phyloP scores from a whole-genome alignment of 1,140 invertebrate genomes.

The Caenorhabditis briggsae region DNA sequence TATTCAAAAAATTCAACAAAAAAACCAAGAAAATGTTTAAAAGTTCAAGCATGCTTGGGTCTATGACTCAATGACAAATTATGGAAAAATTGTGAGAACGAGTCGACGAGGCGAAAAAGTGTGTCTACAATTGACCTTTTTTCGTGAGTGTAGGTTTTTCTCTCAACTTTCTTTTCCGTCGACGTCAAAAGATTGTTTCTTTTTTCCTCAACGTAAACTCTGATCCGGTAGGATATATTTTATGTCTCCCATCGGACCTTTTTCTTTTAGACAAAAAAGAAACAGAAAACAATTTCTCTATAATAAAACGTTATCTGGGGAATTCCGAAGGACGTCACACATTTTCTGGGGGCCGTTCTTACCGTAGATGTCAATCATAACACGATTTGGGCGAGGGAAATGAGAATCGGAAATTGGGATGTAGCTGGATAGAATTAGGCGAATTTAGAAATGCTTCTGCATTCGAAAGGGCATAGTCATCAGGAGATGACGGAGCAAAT shows the following conservation, averaged over 20 bases:
- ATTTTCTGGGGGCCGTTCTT: neutral
- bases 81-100: neutral
- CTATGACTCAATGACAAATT: slow-evolving; percentile 7
- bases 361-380: slow-evolving; percentile 1
- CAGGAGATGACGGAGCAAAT: too few relatives aligned
- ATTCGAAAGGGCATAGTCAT: neutral
- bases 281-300: slow-evolving; percentile 16
- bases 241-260: slow-evolving; percentile 32
- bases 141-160: neutral
- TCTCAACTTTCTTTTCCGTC: too few relatives aligned
- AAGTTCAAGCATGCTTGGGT: neutral
- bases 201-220: neutral
- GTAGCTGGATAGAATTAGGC: neutral
- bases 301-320: slow-evolving; percentile 23
- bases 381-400: slow-evolving; percentile 12
- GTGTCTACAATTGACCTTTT: slow-evolving; percentile 12
- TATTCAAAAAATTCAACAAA: too few relatives aligned
- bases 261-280: too few relatives aligned
- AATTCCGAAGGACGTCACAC: slow-evolving; percentile 16
- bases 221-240: neutral
- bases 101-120: slow-evolving; percentile 3
- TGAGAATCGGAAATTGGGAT: slow-evolving; percentile 26
- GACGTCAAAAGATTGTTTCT: neutral
- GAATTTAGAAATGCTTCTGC: neutral
- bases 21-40: neutral